Evolutionary conservation across 2,888 invertebrate species (phyloP).

Genomic region (Cerastis leucographa): DNA sequence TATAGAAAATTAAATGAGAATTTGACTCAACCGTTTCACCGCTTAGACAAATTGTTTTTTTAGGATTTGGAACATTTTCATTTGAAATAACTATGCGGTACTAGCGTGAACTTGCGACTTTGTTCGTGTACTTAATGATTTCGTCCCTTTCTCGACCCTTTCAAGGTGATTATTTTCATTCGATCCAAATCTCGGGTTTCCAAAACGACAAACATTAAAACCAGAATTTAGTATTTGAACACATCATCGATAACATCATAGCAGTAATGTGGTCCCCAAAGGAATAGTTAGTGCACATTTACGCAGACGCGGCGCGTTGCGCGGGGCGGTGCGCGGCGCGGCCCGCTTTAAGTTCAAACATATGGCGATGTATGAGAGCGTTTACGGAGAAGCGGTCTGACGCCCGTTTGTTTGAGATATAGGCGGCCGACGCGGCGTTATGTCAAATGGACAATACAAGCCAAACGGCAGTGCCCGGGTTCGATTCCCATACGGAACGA

Average conservation of each 20-base stretch:
- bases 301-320: no score
- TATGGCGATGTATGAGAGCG: no score
- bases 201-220: not conserved
- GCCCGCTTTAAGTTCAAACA: no score
- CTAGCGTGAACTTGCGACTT: slow-evolving; percentile 48
- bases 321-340: no score
- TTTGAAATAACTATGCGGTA: slow-evolving; percentile 44
- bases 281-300: no score
- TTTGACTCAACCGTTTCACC: slow-evolving; percentile 56
- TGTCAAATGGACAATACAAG: no score
- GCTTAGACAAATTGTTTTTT: slow-evolving; percentile 60
- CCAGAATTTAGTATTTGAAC: not conserved
- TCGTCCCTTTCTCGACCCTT: slow-evolving; percentile 45
- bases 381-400: no score
- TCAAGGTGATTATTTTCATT: slow-evolving; percentile 48
- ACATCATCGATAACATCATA: not conserved
- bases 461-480: no score
- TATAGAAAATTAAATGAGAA: slow-evolving; percentile 61
- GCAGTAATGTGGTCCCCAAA: not conserved
- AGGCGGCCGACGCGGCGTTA: no score
- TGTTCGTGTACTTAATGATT: slow-evolving; percentile 25
- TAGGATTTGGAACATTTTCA: slow-evolving; percentile 60
- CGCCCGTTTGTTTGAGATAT: no score
- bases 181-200: slow-evolving; percentile 13
- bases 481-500: no score